Conservation (phyloP, 2,113 vertebrate genomes). For the Prunella himalayana region DNA sequence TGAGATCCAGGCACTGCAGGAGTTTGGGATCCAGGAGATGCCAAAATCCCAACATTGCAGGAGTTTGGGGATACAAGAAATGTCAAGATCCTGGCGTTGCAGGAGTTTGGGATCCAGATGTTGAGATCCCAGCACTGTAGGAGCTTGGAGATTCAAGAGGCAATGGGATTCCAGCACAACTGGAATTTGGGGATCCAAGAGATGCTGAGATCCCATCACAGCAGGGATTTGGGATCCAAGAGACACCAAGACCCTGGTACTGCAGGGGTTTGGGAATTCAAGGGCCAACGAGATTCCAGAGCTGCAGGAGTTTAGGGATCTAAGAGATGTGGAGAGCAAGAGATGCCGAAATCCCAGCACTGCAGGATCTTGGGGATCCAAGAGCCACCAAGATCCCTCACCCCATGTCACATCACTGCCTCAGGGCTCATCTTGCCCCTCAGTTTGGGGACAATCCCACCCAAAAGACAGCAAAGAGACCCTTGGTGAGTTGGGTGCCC, state of each 20-base stretch:
- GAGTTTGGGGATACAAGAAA: rapidly evolving
- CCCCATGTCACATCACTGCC: neutral
- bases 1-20: rapidly evolving
- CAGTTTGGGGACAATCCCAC: rapidly evolving
- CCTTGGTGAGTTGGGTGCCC: rapidly evolving
- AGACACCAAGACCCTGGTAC: rapidly evolving
- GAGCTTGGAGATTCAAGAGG: rapidly evolving
- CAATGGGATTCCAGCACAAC: no score
- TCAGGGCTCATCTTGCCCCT: neutral
- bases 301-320: no score
- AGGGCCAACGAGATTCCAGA: rapidly evolving
- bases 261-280: neutral
- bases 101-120: neutral
- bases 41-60: rapidly evolving
- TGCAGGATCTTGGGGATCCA: no score
- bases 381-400: neutral
- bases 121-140: rapidly evolving
- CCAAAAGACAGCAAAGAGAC: neutral
- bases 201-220: rapidly evolving
- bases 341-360: no score
- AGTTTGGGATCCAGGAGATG: neutral
- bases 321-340: neutral
- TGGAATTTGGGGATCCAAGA: neutral
- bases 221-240: rapidly evolving
- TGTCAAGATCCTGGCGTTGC: rapidly evolving